phyloP scores from a whole-genome alignment of 2,797 vertebrate genomes.

The Momotus momota region DNA sequence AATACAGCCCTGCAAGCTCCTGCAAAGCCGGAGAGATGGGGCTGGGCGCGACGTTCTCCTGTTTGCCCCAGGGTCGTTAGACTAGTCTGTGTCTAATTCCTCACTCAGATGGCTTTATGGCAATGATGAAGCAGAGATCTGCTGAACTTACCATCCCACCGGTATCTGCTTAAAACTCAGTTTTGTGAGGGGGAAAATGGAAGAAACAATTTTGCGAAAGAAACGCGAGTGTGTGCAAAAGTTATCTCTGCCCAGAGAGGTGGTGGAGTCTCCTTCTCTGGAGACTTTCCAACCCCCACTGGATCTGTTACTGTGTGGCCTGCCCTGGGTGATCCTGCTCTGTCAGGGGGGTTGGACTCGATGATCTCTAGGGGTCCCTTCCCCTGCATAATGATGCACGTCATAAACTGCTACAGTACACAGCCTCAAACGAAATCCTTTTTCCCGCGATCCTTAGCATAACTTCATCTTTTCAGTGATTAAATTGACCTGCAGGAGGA shows the following conservation, averaged over 20 bases:
- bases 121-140: background rate
- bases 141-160: background rate
- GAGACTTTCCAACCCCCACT: no score
- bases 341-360: no score
- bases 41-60: background rate
- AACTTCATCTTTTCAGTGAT: background rate
- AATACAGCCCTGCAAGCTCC: background rate
- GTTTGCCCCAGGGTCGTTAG: accelerated
- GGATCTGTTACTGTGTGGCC: no score
- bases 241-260: no score
- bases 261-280: no score
- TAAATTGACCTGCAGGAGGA: background rate
- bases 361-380: no score
- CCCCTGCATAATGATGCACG: background rate
- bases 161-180: background rate
- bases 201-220: background rate
- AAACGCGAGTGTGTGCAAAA: background rate
- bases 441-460: accelerated
- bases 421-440: background rate
- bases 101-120: background rate
- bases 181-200: background rate
- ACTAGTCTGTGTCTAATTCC: background rate
- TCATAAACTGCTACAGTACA: background rate
- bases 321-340: no score
- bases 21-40: background rate